Conservation (phyloP, 2,113 vertebrate genomes). For the Echinops telfairi region DNA sequence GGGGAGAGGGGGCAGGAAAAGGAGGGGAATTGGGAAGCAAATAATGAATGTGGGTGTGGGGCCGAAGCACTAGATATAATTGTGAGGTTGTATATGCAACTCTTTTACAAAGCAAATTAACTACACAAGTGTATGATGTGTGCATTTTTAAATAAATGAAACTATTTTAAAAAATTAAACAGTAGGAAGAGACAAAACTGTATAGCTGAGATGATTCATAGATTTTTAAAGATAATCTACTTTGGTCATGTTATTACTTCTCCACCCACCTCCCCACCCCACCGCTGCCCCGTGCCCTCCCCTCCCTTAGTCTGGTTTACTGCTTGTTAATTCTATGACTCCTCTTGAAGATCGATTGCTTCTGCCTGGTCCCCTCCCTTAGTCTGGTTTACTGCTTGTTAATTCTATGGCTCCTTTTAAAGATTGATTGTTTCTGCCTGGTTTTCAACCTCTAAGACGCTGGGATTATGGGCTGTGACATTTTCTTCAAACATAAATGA, state of each 20-base stretch:
- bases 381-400: neutral
- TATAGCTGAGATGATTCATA: neutral
- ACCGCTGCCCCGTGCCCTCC: too few species aligned
- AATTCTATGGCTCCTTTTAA: neutral
- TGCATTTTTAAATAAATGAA: too few species aligned
- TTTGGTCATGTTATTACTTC: neutral
- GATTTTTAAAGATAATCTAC: neutral
- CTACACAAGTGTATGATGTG: too few species aligned
- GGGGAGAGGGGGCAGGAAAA: too few species aligned
- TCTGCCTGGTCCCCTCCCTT: neutral
- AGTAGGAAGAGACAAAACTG: neutral
- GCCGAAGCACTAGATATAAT: too few species aligned
- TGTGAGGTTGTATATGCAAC: too few species aligned
- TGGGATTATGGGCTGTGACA: neutral
- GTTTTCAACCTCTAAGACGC: neutral
- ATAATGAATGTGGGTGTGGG: too few species aligned
- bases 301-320: too few species aligned
- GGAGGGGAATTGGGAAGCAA: too few species aligned
- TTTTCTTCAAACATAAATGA: constrained; percentile 32
- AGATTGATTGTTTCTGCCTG: neutral
- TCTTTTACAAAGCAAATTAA: too few species aligned
- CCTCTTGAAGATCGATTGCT: neutral
- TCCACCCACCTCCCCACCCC: neutral
- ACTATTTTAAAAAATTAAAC: too few species aligned
- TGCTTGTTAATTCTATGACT: neutral